Conservation (phyloP, 2,113 vertebrate species). For the Neodontobutis hainanensis region DNA sequence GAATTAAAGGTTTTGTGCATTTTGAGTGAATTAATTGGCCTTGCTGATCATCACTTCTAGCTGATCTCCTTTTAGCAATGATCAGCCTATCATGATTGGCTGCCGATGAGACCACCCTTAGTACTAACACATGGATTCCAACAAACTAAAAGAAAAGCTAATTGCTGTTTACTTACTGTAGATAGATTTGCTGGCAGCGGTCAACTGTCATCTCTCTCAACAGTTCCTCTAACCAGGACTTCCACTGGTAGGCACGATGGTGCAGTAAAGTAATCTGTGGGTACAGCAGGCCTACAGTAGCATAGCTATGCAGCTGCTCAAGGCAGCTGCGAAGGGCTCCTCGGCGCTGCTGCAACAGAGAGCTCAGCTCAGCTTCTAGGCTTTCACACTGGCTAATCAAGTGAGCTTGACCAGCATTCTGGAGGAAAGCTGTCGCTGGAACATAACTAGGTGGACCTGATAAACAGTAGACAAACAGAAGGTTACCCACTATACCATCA, state of each 20-base stretch:
- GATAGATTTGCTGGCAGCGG: conserved; percentile 88
- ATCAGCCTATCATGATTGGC: too few species aligned
- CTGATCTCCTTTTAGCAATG: too few species aligned
- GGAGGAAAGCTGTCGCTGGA: conserved; percentile 94
- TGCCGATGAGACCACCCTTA: too few species aligned
- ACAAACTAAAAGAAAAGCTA: not conserved
- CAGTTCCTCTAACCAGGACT: conserved; percentile 95
- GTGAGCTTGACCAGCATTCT: conserved; percentile 96
- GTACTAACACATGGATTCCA: too few species aligned
- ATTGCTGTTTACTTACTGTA: conserved; percentile 78
- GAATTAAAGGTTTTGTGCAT: too few species aligned
- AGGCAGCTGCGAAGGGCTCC: conserved; percentile 88
- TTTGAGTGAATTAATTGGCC: too few species aligned
- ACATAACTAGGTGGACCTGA: conserved; percentile 97
- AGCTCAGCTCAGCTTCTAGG: conserved; percentile 89
- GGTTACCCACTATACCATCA: not conserved
- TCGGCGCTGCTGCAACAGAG: conserved; percentile 92
- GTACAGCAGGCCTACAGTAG: conserved; percentile 95
- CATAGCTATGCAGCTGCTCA: conserved; percentile 96
- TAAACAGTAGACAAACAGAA: not conserved
- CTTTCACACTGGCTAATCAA: conserved; percentile 95
- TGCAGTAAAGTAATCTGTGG: conserved; percentile 89
- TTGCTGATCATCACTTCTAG: too few species aligned
- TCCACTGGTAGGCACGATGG: conserved; percentile 94
- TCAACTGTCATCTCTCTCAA: conserved; percentile 91